Conservation (phyloP, 2,113 vertebrate species). For the Ellobius talpinus region DNA sequence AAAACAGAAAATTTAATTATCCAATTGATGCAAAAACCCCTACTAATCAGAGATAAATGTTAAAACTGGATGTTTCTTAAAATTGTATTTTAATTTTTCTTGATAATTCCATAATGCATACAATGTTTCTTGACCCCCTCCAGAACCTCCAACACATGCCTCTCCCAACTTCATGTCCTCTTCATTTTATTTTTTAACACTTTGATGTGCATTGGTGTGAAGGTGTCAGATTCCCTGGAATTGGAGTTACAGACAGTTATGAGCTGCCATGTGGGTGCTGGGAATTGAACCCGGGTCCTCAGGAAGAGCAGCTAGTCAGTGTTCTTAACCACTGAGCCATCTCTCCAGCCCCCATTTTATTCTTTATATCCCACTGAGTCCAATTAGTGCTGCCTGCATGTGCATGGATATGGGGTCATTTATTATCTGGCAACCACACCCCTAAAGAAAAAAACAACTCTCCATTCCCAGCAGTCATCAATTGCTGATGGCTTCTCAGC, state of each 20-base stretch:
- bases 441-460: neutral
- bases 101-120: neutral
- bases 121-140: neutral
- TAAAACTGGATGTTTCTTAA: slow-evolving; percentile 18
- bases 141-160: neutral
- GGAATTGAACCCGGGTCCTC: no score
- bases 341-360: neutral
- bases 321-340: no score
- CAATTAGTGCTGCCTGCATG: neutral
- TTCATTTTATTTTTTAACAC: neutral
- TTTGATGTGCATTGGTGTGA: no score
- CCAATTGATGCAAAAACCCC: neutral
- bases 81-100: neutral
- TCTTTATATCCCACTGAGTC: neutral
- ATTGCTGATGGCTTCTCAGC: neutral
- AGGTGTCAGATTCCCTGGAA: no score
- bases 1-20: slow-evolving; percentile 32
- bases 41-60: slow-evolving; percentile 51
- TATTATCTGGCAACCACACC: neutral
- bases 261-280: no score
- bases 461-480: neutral
- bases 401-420: neutral
- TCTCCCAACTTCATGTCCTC: neutral
- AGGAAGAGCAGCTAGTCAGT: no score
- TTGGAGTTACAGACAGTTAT: no score